phyloP scores from a whole-genome alignment of 1,140 invertebrate genomes.

The Penaeus vannamei region DNA sequence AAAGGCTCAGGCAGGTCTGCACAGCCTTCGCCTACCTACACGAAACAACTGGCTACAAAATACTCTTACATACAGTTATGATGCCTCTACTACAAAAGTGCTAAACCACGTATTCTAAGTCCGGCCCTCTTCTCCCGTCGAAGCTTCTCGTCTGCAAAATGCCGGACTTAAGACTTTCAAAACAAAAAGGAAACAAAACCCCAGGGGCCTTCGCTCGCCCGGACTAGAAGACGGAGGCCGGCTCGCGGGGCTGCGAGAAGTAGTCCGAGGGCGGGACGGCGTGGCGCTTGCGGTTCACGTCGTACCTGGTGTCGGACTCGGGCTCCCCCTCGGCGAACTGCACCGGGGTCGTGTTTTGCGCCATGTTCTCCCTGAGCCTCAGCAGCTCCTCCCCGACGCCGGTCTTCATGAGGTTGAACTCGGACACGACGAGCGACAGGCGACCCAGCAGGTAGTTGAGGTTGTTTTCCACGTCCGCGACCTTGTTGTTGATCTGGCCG shows the following conservation, averaged over 20 bases:
- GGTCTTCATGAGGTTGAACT: constrained; percentile 87
- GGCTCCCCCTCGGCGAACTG: constrained; percentile 44
- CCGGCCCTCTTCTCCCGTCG: too few species aligned
- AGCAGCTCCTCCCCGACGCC: constrained; percentile 65
- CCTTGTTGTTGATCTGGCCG: constrained; percentile 80
- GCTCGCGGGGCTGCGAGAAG: neutral
- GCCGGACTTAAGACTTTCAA: too few species aligned
- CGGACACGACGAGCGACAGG: constrained; percentile 85
- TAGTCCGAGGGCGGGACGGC: neutral
- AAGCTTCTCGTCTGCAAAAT: too few species aligned
- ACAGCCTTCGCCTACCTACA: too few species aligned
- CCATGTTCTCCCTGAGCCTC: constrained; percentile 61
- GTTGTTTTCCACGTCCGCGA: constrained; percentile 86
- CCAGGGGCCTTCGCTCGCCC: too few species aligned
- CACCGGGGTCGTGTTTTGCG: constrained; percentile 1
- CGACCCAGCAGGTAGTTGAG: constrained; percentile 87
- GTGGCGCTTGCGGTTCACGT: constrained; percentile 56
- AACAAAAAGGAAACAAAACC: too few species aligned
- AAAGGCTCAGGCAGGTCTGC: too few species aligned
- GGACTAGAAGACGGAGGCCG: neutral
- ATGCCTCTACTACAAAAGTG: too few species aligned
- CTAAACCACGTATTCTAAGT: too few species aligned
- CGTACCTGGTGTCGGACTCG: constrained; percentile 28
- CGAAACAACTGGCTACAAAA: too few species aligned
- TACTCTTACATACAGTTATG: too few species aligned